Base-by-base conservation (phyloP, 2,797 vertebrate genomes). In the Percopsis omiscomaycus region DNA sequence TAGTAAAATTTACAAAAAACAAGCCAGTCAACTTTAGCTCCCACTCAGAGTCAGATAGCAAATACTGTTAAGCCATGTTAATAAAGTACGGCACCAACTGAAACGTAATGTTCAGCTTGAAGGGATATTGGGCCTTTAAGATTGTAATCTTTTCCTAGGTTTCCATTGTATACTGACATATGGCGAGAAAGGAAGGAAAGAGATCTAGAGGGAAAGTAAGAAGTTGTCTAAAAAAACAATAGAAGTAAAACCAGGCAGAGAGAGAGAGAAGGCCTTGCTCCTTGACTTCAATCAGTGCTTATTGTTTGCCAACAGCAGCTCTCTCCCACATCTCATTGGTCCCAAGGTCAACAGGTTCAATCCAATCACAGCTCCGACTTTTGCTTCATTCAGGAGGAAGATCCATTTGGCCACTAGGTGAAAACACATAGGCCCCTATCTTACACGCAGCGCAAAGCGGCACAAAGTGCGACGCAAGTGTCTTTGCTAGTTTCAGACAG, bases 211-310 rank as follows among this genome's bases (percentile, higher is more conserved):
- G 11, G 14, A 61, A 37, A 64, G 28, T 2, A 30, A 46, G 47
- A 27, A n/a, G 32, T 14, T 16, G 28, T 2, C 54, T 50, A 15
- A 37, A 29, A 69, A 12, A 54, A 2, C 62, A 50, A 44, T 3
- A 14, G 68, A 55, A n/a, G 14, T 48, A 16, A 22, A 13, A 29
- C 16, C 37, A 63, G 51, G 5, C 14, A 30, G n/a, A 28, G 28
- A 10, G 32, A 63, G 22, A 71, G 59, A 75, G 59, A 66, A 51
- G 64, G 62, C 50, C 68, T 68, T 79, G 76, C 74, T 77, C 73
- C 59, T 83, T 84, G 79, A 85, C 79, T 82, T 79, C 86, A 86
- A 81, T 88, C 82, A 84, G 82, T 32, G 54, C 12, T 52, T 73
- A 69, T 68, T 85, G 83, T 84, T 84, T 86, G 77, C 66, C 70